phyloP scores from a whole-genome alignment of 2,113 vertebrate genomes.

The Corythornis madagascariensis region DNA sequence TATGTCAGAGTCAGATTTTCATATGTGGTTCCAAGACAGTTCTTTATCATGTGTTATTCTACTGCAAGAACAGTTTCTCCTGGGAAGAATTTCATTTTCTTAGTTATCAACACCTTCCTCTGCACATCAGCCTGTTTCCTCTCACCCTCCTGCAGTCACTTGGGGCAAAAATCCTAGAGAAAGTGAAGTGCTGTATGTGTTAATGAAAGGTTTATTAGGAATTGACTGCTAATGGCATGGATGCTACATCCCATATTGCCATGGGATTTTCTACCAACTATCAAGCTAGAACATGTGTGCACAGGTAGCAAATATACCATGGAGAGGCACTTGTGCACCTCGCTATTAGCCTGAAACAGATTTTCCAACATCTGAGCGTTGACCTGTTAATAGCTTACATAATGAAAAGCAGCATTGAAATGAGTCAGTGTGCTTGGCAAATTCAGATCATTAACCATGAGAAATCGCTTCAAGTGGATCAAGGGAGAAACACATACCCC shows the following conservation, averaged over 20 bases:
- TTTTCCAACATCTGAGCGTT: conserved; percentile 48
- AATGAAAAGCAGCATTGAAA: conserved; percentile 61
- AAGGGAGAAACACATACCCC: conserved; percentile 9
- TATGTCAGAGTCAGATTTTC: conserved; percentile 4
- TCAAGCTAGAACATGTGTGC: conserved; percentile 33
- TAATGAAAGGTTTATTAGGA: conserved; percentile 57
- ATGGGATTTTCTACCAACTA: conserved; percentile 31
- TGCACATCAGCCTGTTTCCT: background rate
- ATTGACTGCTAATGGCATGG: conserved; percentile 32
- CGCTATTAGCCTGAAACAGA: conserved; percentile 55
- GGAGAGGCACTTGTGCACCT: conserved; percentile 61
- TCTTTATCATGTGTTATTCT: conserved; percentile 32
- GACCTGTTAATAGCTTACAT: conserved; percentile 60
- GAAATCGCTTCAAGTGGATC: background rate
- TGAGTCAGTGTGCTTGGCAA: conserved; percentile 62
- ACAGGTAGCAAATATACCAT: conserved; percentile 20
- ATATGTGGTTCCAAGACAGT: conserved; percentile 25
- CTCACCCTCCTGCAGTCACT: conserved; percentile 14
- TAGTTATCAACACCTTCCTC: conserved; percentile 48
- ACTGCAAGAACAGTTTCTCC: conserved; percentile 5
- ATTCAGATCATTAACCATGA: conserved; percentile 48
- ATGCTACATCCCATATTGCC: background rate
- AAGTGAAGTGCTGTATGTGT: conserved; percentile 15
- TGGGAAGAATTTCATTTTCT: conserved; percentile 37
- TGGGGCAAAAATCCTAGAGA: conserved; percentile 10